These are phyloP conservation scores for Pemphigus obesinymphae DNA, from an alignment of 1,140 invertebrate genomes.

Conservation along the genomic window DNA sequence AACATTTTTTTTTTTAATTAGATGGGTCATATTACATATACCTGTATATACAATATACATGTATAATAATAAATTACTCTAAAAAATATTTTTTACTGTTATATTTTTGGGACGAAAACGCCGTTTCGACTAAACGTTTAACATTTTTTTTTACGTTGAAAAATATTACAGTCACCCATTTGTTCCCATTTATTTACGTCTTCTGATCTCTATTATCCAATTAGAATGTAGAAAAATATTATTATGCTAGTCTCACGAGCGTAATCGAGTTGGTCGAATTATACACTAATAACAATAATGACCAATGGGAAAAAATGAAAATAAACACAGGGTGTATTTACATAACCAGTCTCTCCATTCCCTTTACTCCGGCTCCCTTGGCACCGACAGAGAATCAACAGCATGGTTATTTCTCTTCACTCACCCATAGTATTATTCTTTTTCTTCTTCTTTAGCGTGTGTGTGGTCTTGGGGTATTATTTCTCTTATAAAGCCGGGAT, in stretches of 20 bases:
- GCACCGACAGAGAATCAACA: neutral
- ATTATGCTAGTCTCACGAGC: neutral
- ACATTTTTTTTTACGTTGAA: neutral
- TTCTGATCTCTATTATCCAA: conserved; percentile 21
- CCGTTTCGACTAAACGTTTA: neutral
- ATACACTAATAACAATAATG: conserved; percentile 30
- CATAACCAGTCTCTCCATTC: conserved; percentile 30
- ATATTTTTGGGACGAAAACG: neutral
- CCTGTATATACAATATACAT: no score
- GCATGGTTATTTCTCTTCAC: neutral
- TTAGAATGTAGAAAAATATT: conserved; percentile 13
- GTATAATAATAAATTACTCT: neutral
- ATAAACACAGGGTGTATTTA: conserved; percentile 38
- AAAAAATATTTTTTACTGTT: neutral
- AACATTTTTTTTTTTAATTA: no score
- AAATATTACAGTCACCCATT: neutral
- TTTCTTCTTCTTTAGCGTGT: neutral
- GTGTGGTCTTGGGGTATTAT: conserved; percentile 39
- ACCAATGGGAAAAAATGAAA: conserved; percentile 1
- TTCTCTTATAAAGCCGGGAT: neutral
- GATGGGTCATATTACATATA: no score
- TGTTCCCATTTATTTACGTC: conserved; percentile 15
- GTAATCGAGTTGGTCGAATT: conserved; percentile 22
- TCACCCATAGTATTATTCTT: neutral
- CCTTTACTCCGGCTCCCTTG: neutral